phyloP scores from a whole-genome alignment of 1,140 invertebrate genomes.

The Holcopasites calliopsidis region DNA sequence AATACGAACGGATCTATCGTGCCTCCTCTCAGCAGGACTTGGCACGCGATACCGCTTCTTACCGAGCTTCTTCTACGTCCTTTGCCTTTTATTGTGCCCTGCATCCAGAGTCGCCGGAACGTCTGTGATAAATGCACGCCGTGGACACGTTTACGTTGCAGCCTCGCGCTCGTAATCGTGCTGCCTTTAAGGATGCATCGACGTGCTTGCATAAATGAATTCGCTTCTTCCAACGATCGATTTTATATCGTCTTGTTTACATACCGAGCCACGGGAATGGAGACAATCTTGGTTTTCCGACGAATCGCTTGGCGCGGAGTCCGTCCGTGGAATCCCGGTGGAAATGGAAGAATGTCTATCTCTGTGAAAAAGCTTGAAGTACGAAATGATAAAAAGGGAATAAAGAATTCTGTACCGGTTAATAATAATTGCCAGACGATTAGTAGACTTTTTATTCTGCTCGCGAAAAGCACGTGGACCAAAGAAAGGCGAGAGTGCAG shows the following conservation, averaged over 20 bases:
- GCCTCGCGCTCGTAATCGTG: slow-evolving; percentile 32
- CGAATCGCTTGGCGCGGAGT: neutral
- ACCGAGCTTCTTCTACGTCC: slow-evolving; percentile 41
- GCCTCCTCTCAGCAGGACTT: slow-evolving; percentile 59
- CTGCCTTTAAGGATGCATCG: slow-evolving; percentile 22
- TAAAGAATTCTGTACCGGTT: no score
- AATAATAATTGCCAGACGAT: no score
- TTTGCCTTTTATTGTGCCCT: slow-evolving; percentile 51
- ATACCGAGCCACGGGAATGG: slow-evolving; percentile 17
- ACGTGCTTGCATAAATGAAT: slow-evolving; percentile 42
- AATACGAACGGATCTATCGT: slow-evolving; percentile 58
- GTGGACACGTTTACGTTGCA: slow-evolving; percentile 2
- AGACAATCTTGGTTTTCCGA: slow-evolving; percentile 16
- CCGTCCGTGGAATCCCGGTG: no score
- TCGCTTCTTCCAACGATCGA: slow-evolving; percentile 17
- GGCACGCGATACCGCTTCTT: slow-evolving; percentile 61
- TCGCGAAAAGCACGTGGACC: no score
- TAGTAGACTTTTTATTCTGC: no score
- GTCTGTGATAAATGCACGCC: slow-evolving; percentile 20
- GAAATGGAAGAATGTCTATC: no score
- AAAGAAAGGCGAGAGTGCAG: no score
- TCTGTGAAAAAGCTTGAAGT: no score
- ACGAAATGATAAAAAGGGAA: no score
- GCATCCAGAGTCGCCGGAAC: slow-evolving; percentile 18
- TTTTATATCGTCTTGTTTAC: slow-evolving; percentile 37